Evolutionary conservation across 1,140 invertebrate species (phyloP), one percentile per base, ranked within the genome.

Genomic region (Euglossa dilemma): DNA sequence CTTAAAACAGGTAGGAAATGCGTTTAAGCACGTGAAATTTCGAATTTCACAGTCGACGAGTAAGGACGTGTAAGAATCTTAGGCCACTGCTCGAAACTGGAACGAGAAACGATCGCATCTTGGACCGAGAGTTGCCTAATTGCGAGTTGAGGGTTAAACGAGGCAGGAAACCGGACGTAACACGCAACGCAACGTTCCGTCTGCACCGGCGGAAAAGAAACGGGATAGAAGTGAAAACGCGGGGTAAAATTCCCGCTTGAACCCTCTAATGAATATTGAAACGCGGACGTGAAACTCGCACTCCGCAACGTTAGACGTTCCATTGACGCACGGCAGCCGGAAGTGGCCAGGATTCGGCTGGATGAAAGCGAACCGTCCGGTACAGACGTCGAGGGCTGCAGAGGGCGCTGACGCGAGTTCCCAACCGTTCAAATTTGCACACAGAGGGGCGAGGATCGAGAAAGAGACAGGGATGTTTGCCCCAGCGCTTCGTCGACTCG

Each of bases 391-490:
- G 78, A 73, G 47, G 56, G 2, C 57, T 66, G 18, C 73, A 67
- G 80, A 73, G 80, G 70, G 80, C 80, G 72, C 61, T 76, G 81
- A 66, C 73, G 28, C 74, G 80, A 72, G 73, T 78, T 85, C 83
- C 72, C 84, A 67, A 36, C 76, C 74, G 90, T 92, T 91, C 90
- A 91, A 92, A 91, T 91, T 92, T 92, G 83, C 89, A 89, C 87
- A 91, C 86, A 59, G 66, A 78, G 76, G 80, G 83, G 82, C 72
- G 86, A 81, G 88, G 56, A 75, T 5, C 14, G 70, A 47, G 63
- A 78, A 54, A 50, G 75, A 75, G 78, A 70, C 76, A 75, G 81
- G 36, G 59, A 83, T 84, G 69, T 83, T 84, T 88, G 69, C 81
- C 23, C 18, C 56, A 61, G 79, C 69, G 47, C 57, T 70, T n/a